Conservation (phyloP, 2,888 invertebrate species). For the Nudaria mundana region DNA sequence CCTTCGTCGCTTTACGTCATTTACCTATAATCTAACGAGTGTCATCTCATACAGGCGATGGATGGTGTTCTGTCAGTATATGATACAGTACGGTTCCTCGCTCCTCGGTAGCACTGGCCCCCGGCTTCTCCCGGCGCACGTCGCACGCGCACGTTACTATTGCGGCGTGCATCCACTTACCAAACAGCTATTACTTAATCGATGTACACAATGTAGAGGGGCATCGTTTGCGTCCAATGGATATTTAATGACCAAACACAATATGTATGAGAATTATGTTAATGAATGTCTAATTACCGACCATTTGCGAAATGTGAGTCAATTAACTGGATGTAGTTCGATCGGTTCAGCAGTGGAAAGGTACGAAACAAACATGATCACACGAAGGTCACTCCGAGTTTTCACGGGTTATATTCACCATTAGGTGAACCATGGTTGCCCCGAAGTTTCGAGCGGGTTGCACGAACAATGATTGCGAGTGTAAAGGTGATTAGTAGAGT, state of each 20-base stretch:
- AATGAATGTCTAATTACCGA: neutral
- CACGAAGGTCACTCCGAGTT: too few relatives aligned
- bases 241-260: neutral
- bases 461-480: neutral
- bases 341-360: neutral
- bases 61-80: too few relatives aligned
- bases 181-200: constrained; percentile 6
- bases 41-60: too few relatives aligned
- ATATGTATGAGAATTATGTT: neutral
- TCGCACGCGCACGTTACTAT: neutral
- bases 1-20: too few relatives aligned
- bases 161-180: neutral
- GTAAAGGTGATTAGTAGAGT: constrained; percentile 1
- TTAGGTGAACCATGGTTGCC: neutral
- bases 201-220: neutral
- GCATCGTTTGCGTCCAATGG: neutral
- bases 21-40: too few relatives aligned
- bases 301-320: neutral
- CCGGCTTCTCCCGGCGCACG: too few relatives aligned
- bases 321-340: too few relatives aligned
- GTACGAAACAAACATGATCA: too few relatives aligned
- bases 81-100: neutral
- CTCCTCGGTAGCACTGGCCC: constrained; percentile 2
- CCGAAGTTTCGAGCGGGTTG: neutral
- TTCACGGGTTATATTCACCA: too few relatives aligned